Evolutionary conservation across 2,797 vertebrate species (phyloP).

Genomic region (Coilia nasus): DNA sequence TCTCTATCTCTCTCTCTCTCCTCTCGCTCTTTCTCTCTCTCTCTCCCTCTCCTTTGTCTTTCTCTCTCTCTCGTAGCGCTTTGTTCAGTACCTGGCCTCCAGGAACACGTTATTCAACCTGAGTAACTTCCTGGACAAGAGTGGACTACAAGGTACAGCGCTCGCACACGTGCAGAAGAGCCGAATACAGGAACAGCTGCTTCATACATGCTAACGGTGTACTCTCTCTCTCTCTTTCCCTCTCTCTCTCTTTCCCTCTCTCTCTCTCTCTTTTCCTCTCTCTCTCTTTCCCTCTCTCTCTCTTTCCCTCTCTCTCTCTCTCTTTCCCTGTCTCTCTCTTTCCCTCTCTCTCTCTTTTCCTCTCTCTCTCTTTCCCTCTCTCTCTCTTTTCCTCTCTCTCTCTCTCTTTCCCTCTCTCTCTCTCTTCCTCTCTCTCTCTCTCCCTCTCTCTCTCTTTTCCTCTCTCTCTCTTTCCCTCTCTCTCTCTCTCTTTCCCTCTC

Average conservation of each 20-base stretch:
- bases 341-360: no score
- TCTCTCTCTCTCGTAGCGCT: constrained; percentile 79
- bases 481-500: no score
- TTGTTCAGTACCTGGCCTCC: constrained; percentile 99
- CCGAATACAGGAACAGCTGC: no score
- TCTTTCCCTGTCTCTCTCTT: neutral
- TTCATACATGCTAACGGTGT: no score
- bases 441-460: no score
- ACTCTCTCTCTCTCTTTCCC: no score
- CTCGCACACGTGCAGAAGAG: no score
- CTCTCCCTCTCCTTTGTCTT: neutral
- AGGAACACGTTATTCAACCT: constrained; percentile 99
- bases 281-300: neutral
- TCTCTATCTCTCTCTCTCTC: neutral
- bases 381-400: neutral
- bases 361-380: neutral
- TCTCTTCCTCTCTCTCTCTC: no score
- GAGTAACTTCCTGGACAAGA: constrained; percentile 99
- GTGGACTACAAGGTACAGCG: constrained; percentile 94
- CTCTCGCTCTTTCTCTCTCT: neutral
- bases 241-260: no score
- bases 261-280: no score
- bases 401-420: neutral
- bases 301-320: neutral
- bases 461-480: no score